phyloP scores from a whole-genome alignment of 2,888 invertebrate genomes.

The Drosophila planitibia region DNA sequence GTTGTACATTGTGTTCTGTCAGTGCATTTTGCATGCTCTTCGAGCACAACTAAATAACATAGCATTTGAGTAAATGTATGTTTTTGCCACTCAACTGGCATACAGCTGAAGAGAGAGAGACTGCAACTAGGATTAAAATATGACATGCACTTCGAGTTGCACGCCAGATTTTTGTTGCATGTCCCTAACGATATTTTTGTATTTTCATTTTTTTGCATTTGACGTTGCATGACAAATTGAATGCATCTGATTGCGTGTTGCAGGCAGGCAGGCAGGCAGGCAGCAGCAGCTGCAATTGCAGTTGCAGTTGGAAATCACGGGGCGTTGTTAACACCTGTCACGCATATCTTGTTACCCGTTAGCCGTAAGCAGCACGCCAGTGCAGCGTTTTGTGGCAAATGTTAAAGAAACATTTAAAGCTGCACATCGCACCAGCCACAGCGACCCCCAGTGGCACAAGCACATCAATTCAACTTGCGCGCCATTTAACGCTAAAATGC shows the following conservation, averaged over 20 bases:
- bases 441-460: conserved; percentile 39
- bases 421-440: not conserved
- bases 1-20: conserved; percentile 18
- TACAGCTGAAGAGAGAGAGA: conserved; percentile 3
- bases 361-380: conserved; percentile 16
- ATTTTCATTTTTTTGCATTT: conserved; percentile 16
- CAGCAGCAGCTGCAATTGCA: conserved; percentile 7
- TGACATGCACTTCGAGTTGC: conserved; percentile 46
- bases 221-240: conserved; percentile 48
- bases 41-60: conserved; percentile 13
- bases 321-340: conserved; percentile 64
- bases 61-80: conserved; percentile 17
- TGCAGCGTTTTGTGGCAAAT: conserved; percentile 54
- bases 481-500: conserved; percentile 78
- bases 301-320: conserved; percentile 13
- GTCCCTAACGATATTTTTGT: conserved; percentile 1
- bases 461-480: conserved; percentile 75
- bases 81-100: conserved; percentile 26
- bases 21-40: conserved; percentile 41
- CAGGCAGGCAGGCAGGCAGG: not conserved
- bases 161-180: conserved; percentile 37
- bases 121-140: conserved; percentile 36
- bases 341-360: conserved; percentile 62
- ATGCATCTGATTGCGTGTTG: conserved; percentile 38
- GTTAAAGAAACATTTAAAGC: conserved; percentile 55